Base-by-base conservation (phyloP, 2,888 invertebrate genomes). In the Epinotia ramella region DNA sequence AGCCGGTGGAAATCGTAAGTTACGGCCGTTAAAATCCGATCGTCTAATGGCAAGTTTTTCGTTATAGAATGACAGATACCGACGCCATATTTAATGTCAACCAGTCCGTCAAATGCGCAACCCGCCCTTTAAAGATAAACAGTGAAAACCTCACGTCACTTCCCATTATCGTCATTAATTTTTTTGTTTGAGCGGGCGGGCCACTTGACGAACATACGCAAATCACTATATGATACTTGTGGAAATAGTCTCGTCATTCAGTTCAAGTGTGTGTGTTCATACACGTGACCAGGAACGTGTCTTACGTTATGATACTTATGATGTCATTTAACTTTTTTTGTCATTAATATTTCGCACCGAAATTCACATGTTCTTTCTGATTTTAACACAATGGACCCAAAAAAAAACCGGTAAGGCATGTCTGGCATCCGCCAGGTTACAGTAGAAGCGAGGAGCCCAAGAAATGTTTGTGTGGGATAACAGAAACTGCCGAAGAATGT, bases 171-270 rank as follows among this genome's bases (percentile, higher is more conserved):
- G 57, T 46, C 65, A 59, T n/a, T 63, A 63, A 44, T 72, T 63
- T 9, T 53, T 56, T n/a, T 4, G 18, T n/a, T n/a, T n/a, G n/a
- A n/a, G n/a, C n/a, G n/a, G n/a, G 16, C 11, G 18, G 13, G 18
- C 9, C 12, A 56, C 56, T 53, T 62, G 16, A 44, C 16, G 56
- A 33, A 63, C 40, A n/a, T 64, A 56, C 46, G 57, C 72, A 65
- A 73, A 65, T 65, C 46, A 24, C 44, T 56, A 57, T 40, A 20
- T 57, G 53, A 12, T 63, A 53, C n/a, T 64, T 64, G 65, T 73
- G 44, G 56, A 59, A 46, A 72, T n/a, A 72, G 70, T 70, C 57
- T 3, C 72, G 57, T 64, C 64, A 72, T 65, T n/a, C n/a, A 24
- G 11, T 28, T 18, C 13, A 57, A 49, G 72, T 49, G 18, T 65